phyloP scores from a whole-genome alignment of 1,140 invertebrate genomes.

The Branchinecta lindahli region DNA sequence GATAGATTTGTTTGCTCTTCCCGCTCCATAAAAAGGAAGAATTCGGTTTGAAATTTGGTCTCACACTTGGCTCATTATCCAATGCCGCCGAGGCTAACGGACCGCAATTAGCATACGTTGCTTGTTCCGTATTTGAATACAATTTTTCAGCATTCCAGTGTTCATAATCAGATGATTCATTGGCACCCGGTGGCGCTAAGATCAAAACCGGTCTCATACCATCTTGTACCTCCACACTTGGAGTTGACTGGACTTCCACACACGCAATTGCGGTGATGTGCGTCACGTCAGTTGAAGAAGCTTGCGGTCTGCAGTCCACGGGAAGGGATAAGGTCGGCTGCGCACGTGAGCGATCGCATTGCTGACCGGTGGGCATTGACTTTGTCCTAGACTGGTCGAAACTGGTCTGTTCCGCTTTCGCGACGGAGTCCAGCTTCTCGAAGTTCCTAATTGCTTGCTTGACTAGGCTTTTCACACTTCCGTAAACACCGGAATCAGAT shows the following conservation, averaged over 20 bases:
- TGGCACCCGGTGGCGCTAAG: not conserved
- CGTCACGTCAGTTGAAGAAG: no score
- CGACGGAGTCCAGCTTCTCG: constrained; percentile 15
- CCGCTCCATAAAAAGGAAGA: not conserved
- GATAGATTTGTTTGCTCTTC: not conserved
- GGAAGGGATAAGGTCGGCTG: not conserved
- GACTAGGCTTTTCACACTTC: constrained; percentile 18
- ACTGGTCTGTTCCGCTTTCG: not conserved
- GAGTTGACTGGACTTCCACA: no score
- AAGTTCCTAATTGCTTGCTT: constrained; percentile 21
- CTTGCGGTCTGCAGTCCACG: not conserved
- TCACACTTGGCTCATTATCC: not conserved
- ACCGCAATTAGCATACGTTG: not conserved
- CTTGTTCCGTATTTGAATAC: not conserved
- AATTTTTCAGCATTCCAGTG: not conserved
- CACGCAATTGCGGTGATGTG: no score
- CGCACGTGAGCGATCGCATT: not conserved
- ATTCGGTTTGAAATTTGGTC: constrained; percentile 1
- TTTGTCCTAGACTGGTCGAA: not conserved
- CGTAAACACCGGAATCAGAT: constrained; percentile 16
- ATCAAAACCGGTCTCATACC: not conserved
- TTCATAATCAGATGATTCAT: constrained; percentile 9
- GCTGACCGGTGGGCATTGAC: not conserved
- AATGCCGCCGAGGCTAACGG: not conserved
- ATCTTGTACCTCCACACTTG: not conserved